Base-by-base conservation (phyloP, 2,888 invertebrate species). In the Hyposoter dolosus region DNA sequence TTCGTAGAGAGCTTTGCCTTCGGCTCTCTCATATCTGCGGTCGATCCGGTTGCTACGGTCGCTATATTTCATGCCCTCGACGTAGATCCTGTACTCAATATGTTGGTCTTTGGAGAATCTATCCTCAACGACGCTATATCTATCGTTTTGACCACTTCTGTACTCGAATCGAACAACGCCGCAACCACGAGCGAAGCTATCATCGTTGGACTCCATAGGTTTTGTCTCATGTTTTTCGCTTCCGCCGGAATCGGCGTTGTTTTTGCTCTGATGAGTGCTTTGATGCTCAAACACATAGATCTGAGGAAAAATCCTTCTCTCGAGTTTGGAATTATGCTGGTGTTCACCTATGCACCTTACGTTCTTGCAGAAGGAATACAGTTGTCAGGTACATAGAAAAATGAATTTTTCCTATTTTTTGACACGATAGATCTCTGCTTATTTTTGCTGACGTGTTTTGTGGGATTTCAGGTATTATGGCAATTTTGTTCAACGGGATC, bases 1-100 rank as follows among this genome's bases (percentile, higher is more conserved):
- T 98, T 99, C 94, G 97, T 99, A 9, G 99, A 99, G 94, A 99
- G 99, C 81, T 99, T 99, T 95, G 99, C 99, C 0, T 99, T 99
- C 95, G 99, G 99, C 9, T 99, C 99, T 0, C 95, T 99, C 85
- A 99, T 99, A 93, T 99, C 99, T 1, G 99, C 99, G 40, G 99
- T 99, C 5, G 99, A 99, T 95, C 99, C 99, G 0, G 99, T 99
- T 0, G 99, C 99, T 5, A 99, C 99, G 0, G 97, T 99, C 43
- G 99, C 99, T 12, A 99, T 99, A 89, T 99, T 99, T 93, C 99
- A 99, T 95, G 99, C 99, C 1, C 95, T 99, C 40, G 98, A 99
- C 94, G 98, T 99, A 0, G 99, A 99, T 94, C 99, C 99, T 0
- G 97, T 99, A 6, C 95, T 99, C 0, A 99, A 99, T 95, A 99